Conservation (phyloP, 2,888 invertebrate genomes). For the Tipula unca region DNA sequence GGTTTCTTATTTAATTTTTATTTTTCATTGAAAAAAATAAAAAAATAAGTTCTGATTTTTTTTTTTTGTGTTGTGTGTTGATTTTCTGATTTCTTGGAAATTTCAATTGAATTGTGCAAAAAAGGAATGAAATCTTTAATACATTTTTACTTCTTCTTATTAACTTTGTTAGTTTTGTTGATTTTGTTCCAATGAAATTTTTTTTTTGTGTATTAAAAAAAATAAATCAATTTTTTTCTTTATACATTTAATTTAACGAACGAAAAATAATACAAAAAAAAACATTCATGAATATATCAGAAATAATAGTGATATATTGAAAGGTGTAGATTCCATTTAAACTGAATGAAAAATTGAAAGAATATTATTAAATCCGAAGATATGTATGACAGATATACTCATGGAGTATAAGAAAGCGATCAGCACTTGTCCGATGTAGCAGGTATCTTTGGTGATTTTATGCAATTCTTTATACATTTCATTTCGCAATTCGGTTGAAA, state of each 20-base stretch:
- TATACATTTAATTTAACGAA: neutral
- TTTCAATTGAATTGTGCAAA: slow-evolving; percentile 14
- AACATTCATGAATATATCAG: neutral
- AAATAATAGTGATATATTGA: slow-evolving; percentile 14
- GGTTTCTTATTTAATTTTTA: neutral
- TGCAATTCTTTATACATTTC: no score
- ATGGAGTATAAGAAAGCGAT: neutral
- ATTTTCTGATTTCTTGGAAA: slow-evolving; percentile 14
- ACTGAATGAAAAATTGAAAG: neutral
- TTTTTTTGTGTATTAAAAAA: neutral
- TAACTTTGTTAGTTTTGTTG: slow-evolving; percentile 8
- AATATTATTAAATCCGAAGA: neutral
- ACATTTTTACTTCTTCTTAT: slow-evolving; percentile 14
- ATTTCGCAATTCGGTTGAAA: no score
- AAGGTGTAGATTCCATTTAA: neutral
- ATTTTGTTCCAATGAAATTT: neutral
- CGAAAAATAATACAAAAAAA: neutral
- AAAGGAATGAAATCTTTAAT: neutral
- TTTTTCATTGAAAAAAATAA: neutral
- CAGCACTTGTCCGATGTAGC: neutral
- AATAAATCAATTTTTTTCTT: slow-evolving; percentile 1
- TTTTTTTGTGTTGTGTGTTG: neutral
- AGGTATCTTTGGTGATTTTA: neutral
- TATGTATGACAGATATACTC: neutral
- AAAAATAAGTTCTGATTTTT: neutral